phyloP scores from a whole-genome alignment of 2,888 invertebrate species.

The Eupithecia exiguata region DNA sequence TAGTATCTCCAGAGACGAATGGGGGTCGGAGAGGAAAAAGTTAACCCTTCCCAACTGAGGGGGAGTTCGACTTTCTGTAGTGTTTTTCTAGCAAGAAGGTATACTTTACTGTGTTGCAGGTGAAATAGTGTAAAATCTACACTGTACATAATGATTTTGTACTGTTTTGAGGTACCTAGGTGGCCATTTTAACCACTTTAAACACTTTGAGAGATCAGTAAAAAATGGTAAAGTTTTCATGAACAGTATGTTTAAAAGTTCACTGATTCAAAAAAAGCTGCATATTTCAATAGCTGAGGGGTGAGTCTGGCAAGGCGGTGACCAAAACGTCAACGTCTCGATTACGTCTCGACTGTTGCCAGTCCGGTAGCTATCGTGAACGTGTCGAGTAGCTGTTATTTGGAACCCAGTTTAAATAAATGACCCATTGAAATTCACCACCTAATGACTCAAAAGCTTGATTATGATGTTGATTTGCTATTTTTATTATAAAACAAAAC shows the following conservation, averaged over 20 bases:
- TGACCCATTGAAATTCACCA: no score
- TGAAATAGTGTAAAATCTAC: not conserved
- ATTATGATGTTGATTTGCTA: no score
- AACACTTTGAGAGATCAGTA: no score
- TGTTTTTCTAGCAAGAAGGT: conserved; percentile 61
- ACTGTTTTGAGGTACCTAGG: not conserved
- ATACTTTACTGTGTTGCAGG: conserved; percentile 16
- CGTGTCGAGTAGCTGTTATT: no score
- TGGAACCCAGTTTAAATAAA: no score
- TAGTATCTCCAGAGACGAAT: conserved; percentile 77
- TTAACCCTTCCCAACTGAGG: conserved; percentile 77
- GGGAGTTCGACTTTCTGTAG: conserved; percentile 55
- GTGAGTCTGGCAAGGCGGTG: no score
- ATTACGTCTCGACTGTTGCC: no score
- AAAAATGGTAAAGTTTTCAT: not conserved
- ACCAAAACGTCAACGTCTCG: no score
- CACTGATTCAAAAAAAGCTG: not conserved
- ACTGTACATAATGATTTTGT: not conserved
- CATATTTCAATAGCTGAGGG: no score
- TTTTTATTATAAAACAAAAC: no score
- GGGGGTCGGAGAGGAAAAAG: conserved; percentile 73
- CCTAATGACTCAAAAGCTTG: no score
- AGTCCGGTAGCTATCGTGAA: no score
- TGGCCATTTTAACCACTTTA: not conserved
- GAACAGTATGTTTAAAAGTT: not conserved